phyloP scores from a whole-genome alignment of 2,797 vertebrate species.

The Anabas testudineus region DNA sequence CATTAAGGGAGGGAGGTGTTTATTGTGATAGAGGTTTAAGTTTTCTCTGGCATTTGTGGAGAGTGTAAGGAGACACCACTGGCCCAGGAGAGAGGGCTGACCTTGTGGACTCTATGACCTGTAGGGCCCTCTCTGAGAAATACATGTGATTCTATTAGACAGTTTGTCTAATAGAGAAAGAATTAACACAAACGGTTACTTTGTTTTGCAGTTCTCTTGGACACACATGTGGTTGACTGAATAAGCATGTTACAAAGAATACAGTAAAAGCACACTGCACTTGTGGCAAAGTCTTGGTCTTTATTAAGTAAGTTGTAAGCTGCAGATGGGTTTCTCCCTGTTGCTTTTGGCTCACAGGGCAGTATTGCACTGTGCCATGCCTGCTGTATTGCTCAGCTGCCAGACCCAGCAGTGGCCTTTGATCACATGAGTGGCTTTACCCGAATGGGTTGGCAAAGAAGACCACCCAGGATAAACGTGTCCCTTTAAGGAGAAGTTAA shows the following conservation, averaged over 20 bases:
- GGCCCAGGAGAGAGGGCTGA: slow-evolving; percentile 12
- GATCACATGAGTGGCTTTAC: slow-evolving; percentile 40
- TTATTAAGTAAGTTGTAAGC: slow-evolving; percentile 13
- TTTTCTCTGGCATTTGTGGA: slow-evolving; percentile 59
- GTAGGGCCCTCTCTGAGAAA: not conserved
- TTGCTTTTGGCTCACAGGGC: slow-evolving; percentile 48
- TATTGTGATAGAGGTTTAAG: slow-evolving; percentile 39
- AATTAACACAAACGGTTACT: not conserved
- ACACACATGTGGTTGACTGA: not conserved
- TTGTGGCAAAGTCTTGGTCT: not conserved
- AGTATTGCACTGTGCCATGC: slow-evolving; percentile 23
- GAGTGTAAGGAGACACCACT: slow-evolving; percentile 59
- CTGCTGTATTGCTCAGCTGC: slow-evolving; percentile 22
- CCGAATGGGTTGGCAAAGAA: slow-evolving; percentile 36
- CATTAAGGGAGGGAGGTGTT: slow-evolving; percentile 1
- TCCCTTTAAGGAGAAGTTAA: slow-evolving; percentile 34
- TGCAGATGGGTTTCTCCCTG: slow-evolving; percentile 27
- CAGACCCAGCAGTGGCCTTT: slow-evolving; percentile 23
- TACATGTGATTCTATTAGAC: not conserved
- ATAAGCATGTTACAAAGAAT: not conserved
- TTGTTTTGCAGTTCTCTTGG: not conserved
- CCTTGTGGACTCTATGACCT: slow-evolving; percentile 38
- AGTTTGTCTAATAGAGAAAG: not conserved
- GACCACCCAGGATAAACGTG: slow-evolving; percentile 40
- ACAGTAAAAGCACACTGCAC: not conserved